phyloP scores from a whole-genome alignment of 2,797 vertebrate species.

The Agapornis canus region DNA sequence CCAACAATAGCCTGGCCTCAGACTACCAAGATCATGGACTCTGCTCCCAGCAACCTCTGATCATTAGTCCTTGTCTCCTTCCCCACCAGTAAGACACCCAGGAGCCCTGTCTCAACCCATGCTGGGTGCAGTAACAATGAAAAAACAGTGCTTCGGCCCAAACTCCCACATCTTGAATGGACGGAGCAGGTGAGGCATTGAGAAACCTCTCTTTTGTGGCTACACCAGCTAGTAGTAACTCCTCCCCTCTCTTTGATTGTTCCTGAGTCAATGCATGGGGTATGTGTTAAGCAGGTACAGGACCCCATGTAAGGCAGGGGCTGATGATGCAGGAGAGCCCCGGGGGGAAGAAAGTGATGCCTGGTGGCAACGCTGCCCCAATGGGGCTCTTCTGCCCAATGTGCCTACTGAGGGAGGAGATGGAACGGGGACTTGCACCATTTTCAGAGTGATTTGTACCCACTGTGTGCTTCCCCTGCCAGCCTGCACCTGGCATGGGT shows the following conservation, averaged over 20 bases:
- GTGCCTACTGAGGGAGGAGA: not conserved
- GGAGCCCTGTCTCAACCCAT: not conserved
- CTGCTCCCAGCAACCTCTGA: not conserved
- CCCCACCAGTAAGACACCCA: rapidly evolving
- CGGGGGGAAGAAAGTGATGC: not conserved
- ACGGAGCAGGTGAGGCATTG: not conserved
- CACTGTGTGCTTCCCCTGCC: not conserved
- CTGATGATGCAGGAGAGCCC: not conserved
- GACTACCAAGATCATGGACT: rapidly evolving
- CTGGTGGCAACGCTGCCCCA: rapidly evolving
- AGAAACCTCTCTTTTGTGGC: not conserved
- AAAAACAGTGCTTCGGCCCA: not conserved
- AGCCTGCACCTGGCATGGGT: not conserved
- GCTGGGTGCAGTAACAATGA: rapidly evolving
- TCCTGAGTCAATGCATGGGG: rapidly evolving
- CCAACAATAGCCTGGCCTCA: not conserved
- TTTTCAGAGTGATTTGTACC: not conserved
- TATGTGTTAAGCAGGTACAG: rapidly evolving
- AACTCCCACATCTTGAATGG: not conserved
- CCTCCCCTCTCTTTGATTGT: not conserved
- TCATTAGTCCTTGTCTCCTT: not conserved
- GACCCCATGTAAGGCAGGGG: not conserved
- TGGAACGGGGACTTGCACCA: not conserved
- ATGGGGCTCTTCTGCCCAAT: not conserved
- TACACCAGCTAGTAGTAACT: not conserved